phyloP scores from a whole-genome alignment of 2,797 vertebrate species.

The Crax fasciolata region DNA sequence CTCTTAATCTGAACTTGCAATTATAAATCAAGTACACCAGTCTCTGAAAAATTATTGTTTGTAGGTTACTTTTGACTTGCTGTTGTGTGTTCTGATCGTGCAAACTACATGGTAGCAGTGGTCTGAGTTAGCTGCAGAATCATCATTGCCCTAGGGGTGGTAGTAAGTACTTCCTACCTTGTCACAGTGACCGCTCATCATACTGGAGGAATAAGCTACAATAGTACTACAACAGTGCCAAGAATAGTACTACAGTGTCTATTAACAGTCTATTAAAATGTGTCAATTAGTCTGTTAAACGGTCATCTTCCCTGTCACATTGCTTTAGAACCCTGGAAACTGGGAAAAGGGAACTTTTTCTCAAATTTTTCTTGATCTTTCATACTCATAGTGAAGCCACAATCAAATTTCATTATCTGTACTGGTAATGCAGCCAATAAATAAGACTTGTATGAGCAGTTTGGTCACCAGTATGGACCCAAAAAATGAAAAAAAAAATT shows the following conservation, averaged over 20 bases:
- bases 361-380: neutral
- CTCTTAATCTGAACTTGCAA: neutral
- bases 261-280: neutral
- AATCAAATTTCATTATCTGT: neutral
- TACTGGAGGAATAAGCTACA: neutral
- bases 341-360: neutral
- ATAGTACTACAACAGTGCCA: no score
- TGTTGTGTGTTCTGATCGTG: neutral
- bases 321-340: neutral
- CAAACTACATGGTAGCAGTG: neutral
- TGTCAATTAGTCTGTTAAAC: neutral
- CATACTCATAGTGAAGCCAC: neutral
- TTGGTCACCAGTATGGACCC: neutral
- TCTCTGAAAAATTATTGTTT: slow-evolving; percentile 12
- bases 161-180: neutral
- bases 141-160: neutral
- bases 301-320: neutral
- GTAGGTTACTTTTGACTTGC: neutral
- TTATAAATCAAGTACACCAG: neutral
- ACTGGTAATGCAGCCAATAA: neutral
- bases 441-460: neutral
- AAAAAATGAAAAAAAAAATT: neutral
- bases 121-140: neutral
- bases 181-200: neutral
- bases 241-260: neutral